Evolutionary conservation across 2,888 invertebrate species (phyloP), one percentile per base, ranked within the genome.

Genomic region (Notocelia uddmanniana): DNA sequence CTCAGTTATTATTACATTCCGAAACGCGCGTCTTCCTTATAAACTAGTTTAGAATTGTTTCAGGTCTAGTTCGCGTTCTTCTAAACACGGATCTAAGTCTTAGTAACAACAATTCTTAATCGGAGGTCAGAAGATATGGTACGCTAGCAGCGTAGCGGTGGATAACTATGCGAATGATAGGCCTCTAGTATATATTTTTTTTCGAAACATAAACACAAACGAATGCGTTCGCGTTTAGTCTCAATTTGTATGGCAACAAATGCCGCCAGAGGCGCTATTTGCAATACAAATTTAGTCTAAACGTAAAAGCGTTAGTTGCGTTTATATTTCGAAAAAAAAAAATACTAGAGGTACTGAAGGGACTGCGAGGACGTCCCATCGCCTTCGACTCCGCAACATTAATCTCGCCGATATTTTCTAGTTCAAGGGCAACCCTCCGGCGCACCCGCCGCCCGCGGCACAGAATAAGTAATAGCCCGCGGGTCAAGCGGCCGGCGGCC

Each of bases 341-440:
- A n/a, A n/a, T n/a, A n/a, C n/a, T n/a, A n/a, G n/a, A n/a, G n/a
- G n/a, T n/a, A n/a, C n/a, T 41, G 41, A 41, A 3, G 41, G 41
- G 41, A 5, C 15, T 41, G 41, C 41, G 41, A 15, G n/a, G 15
- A 15, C 11, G 41, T 11, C 2, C 37, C 10, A 5, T 10, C 50
- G 57, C 18, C 37, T 59, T 60, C 60, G 59, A 19, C 50, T 60
- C 60, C 41, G 54, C 62, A n/a, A 45, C 69, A 70, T 64, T 64
- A 64, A 70, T 70, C 57, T 64, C 31, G 60, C 15, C 62, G 19
- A 6, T 31, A 2, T 5, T 37, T 58, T 50, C 69, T 66, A 70
- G 70, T 70, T 66, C 70, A 70, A 68, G 68, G 68, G 50, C 50
- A 21, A 15, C 50, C 31, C 8, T 31, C 3, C 45, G 13, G 45